Percentiles rank a stretch among this genome's conserved stretches.
Conservation (phyloP, 2,888 invertebrate genomes). For the Bellardia bayeri region DNA sequence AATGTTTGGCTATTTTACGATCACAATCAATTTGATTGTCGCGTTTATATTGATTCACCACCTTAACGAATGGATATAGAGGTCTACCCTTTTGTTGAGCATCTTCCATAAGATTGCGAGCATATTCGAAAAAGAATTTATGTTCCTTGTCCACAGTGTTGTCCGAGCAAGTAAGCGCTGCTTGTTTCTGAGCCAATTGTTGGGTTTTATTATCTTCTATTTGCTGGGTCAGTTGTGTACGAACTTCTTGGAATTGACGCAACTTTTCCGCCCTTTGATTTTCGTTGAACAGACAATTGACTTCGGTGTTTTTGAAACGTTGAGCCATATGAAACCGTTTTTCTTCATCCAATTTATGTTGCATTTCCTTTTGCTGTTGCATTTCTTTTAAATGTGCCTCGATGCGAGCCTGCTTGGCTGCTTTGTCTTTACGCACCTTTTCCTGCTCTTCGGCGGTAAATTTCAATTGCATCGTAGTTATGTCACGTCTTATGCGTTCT, state of each 20-base stretch:
- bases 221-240: slow-evolving; percentile 77
- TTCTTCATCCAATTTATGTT: slow-evolving; percentile 75
- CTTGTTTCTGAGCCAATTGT: slow-evolving; percentile 70
- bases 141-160: slow-evolving; percentile 78
- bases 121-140: slow-evolving; percentile 80
- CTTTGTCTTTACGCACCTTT: slow-evolving; percentile 78
- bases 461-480: slow-evolving; percentile 84
- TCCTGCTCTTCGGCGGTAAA: slow-evolving; percentile 82
- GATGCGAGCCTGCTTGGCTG: slow-evolving; percentile 79
- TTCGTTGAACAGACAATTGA: slow-evolving; percentile 76
- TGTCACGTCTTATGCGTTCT: slow-evolving; percentile 85
- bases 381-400: slow-evolving; percentile 79
- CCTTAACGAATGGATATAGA: slow-evolving; percentile 80
- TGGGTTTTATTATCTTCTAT: slow-evolving; percentile 77
- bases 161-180: slow-evolving; percentile 67
- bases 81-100: slow-evolving; percentile 80
- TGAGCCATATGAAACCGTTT: slow-evolving; percentile 77
- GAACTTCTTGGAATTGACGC: slow-evolving; percentile 75
- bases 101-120: slow-evolving; percentile 78
- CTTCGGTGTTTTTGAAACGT: slow-evolving; percentile 79
- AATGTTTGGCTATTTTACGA: slow-evolving; percentile 78
- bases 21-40: slow-evolving; percentile 78
- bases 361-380: slow-evolving; percentile 75
- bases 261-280: slow-evolving; percentile 77
- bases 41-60: slow-evolving; percentile 79